Evolutionary conservation across 2,888 invertebrate genomes (phyloP), one percentile per base, ranked within the genome.

Genomic region (Zonitis immaculata): DNA sequence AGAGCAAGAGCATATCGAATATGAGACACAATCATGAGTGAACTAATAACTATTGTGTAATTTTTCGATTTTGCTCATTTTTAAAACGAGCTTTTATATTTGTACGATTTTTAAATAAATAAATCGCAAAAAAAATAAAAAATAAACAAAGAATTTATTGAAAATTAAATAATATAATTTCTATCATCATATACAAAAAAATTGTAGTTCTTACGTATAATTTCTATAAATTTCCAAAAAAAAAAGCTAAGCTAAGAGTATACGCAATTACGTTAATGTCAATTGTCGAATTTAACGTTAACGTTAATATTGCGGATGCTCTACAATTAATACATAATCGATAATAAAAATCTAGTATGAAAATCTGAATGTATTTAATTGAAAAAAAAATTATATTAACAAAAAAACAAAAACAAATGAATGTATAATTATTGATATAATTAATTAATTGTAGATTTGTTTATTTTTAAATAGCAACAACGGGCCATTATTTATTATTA

Each of bases 1-100:
- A 27, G 27, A 27, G 27, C n/a, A n/a, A 16, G 6, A 16, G 49
- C 53, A 53, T 53, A 53, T 53, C 53, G 53, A 53, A 27, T 16
- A 30, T n/a, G n/a, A n/a, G n/a, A 20, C 47, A 52, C 52, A 49
- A 52, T 52, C n/a, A n/a, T n/a, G n/a, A n/a, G n/a, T n/a, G n/a
- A n/a, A n/a, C n/a, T n/a, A n/a, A n/a, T n/a, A n/a, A n/a, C n/a
- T 39, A 52, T 49, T 45, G 18, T 44, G 47, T 53, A 18, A 53
- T 12, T 44, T 44, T 25, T 32, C 26, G 16, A 25, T 7, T 32
- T 32, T 49, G 53, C 49, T 46, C 49, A 53, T 49, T 46, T n/a
- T n/a, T n/a, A n/a, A 53, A 32, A 45, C 44, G 49, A 53, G 53
- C 53, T 53, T 53, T 53, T 52, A 32, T 47, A 47, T 27, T 47